Base-by-base conservation (phyloP, 2,113 vertebrate species). In the Grammomys dolichurus region DNA sequence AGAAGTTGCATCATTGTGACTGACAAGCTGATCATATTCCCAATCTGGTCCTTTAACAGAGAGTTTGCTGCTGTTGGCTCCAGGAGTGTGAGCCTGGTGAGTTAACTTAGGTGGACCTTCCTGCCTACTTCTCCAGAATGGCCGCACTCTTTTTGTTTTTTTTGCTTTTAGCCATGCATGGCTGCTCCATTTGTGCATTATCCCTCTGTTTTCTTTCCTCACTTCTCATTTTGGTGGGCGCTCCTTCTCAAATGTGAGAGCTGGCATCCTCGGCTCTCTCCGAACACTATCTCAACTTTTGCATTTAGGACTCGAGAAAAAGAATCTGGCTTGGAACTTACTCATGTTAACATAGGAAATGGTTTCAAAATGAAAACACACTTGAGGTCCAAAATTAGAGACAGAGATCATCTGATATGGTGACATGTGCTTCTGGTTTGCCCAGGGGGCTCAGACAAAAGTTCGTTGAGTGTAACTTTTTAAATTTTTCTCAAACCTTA, bases 301-400 rank as follows among this genome's bases (percentile, higher is more conserved):
- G 33, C 40, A 76, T 89, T 95, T 89, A 76, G n/a, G 51, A 92
- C 65, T 60, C 75, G 76, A 92, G 36, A 67, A 56, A 73, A 46
- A 76, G 19, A 92, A 82, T 69, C 19, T 51, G 43, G n/a, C 60
- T 63, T 73, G 65, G 85, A 70, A 22, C 80, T n/a, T 89, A 77
- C 26, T 33, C 14, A 36, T 51, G 17, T 54, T 85, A 77, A 70
- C 78, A 78, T 36, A 72, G 67, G 72, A 89, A 91, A 85, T 77
- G 14, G 54, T 72, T 78, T 85, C 51, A 86, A 85, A 93, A 24
- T 80, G 36, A 93, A 86, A 26, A n/a, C 9, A 90, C 7, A 28
- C 51, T 43, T 22, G 56, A 78, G 36, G 54, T 67, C 28, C 60
- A 90, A 72, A 90, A 70, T 85, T 33, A 86, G 85, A 43, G 63